Evolutionary conservation across 1,140 invertebrate species (phyloP).

Genomic region (Pseudomyrmex dendroicus): DNA sequence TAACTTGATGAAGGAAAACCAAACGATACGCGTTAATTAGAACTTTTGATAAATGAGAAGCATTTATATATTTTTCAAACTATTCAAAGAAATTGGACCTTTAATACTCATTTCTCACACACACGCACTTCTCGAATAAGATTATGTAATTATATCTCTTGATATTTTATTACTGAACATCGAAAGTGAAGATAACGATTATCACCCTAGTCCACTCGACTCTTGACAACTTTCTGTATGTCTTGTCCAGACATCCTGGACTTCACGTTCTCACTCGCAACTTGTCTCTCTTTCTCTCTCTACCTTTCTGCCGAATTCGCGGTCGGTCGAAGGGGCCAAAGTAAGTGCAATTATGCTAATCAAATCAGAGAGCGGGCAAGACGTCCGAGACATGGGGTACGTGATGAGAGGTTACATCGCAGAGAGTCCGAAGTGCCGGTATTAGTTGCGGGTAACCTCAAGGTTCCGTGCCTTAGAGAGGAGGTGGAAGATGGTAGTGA

Average conservation of each 20-base stretch:
- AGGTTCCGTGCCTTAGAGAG: constrained; percentile 68
- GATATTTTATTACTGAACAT: neutral
- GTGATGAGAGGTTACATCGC: constrained; percentile 80
- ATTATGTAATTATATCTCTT: neutral
- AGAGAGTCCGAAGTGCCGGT: constrained; percentile 74
- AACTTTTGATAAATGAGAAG: no score
- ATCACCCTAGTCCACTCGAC: neutral
- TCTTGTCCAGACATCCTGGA: neutral
- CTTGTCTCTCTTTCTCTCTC: constrained; percentile 2
- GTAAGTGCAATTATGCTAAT: constrained; percentile 83
- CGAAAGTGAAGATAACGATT: constrained; percentile 1
- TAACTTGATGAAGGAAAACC: neutral
- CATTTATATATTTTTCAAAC: no score
- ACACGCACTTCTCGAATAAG: neutral
- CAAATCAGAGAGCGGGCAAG: constrained; percentile 80
- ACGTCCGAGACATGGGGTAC: constrained; percentile 70
- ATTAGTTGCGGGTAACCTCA: constrained; percentile 81
- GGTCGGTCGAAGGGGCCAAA: constrained; percentile 60
- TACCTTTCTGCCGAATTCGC: constrained; percentile 72
- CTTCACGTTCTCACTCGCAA: neutral
- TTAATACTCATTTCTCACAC: no score
- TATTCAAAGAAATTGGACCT: no score
- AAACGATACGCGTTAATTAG: neutral
- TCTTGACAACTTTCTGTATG: neutral
- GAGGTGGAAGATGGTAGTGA: constrained; percentile 37